Percentiles rank a stretch among this genome's conserved stretches.
These are phyloP conservation scores for Drosophila murphyi DNA, from an alignment of 1,140 invertebrate species.

Conservation along the genomic window DNA sequence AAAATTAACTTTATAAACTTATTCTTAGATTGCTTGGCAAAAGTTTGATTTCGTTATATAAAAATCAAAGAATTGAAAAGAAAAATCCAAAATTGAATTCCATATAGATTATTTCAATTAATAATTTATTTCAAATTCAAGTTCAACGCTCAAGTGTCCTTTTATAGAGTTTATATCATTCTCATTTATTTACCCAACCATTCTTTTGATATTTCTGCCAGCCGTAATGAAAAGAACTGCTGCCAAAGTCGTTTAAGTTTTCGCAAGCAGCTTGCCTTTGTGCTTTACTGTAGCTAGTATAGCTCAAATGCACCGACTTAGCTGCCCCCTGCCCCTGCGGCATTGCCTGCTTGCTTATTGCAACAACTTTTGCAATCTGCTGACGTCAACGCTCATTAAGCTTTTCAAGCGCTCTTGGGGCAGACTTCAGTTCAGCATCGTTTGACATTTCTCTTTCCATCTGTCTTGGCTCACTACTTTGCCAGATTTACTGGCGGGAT, in stretches of 20 bases:
- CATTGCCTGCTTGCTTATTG: slow-evolving; percentile 3
- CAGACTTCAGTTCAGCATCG: not conserved
- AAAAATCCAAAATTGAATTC: not conserved
- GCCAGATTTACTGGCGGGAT: not conserved
- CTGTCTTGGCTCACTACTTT: not conserved
- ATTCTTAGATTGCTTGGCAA: no score
- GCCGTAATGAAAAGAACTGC: slow-evolving; percentile 21
- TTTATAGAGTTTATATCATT: not conserved
- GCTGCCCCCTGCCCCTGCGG: not conserved
- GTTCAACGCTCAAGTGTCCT: not conserved
- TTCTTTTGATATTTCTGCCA: not conserved
- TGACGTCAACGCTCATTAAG: slow-evolving; percentile 59
- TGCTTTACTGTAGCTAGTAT: not conserved
- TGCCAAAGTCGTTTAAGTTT: slow-evolving; percentile 29
- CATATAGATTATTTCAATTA: not conserved
- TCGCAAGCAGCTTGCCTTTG: not conserved
- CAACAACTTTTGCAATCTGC: slow-evolving; percentile 38
- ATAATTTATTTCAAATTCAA: not conserved
- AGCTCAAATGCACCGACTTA: not conserved
- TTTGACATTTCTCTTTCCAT: slow-evolving; percentile 1
- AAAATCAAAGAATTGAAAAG: no score
- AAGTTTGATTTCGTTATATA: not conserved
- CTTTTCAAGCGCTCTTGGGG: slow-evolving; percentile 23
- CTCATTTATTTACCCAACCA: not conserved
- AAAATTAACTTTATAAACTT: no score